Conservation (phyloP, 2,113 vertebrate genomes). For the Eulemur rufifrons region DNA sequence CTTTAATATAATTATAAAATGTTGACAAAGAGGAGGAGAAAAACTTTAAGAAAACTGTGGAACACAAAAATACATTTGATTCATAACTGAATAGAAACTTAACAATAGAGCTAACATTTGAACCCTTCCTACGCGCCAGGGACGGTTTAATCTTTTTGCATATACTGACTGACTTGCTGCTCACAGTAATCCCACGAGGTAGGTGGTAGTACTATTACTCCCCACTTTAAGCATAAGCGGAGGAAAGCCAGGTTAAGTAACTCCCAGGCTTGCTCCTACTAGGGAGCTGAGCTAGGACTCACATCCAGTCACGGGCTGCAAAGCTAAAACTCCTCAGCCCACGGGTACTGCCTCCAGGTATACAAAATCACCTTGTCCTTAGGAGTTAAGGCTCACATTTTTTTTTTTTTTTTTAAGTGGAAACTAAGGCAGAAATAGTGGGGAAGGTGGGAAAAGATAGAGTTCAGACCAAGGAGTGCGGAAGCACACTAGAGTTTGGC, state of each 20-base stretch:
- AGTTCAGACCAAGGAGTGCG: no score
- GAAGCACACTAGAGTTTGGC: no score
- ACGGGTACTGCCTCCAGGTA: background rate
- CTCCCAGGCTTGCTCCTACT: background rate
- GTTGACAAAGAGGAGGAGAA: background rate
- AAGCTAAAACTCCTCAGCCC: background rate
- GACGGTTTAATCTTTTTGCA: no score
- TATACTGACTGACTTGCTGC: background rate
- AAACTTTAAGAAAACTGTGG: background rate
- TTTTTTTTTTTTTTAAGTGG: no score
- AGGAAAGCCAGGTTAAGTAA: background rate
- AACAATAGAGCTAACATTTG: background rate
- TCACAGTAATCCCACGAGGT: background rate
- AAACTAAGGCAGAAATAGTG: no score
- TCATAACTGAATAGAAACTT: background rate
- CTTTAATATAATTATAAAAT: constrained; percentile 12
- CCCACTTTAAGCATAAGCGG: background rate
- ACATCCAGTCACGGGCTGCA: background rate
- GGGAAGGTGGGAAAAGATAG: no score
- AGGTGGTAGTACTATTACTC: no score
- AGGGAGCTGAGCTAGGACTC: background rate
- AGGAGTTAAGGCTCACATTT: no score
- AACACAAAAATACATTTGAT: background rate
- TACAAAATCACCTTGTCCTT: background rate
- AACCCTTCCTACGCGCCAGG: background rate